Evolutionary conservation across 2,797 vertebrate species (phyloP), one percentile per base, ranked within the genome.

Genomic region (Sylvia borin): DNA sequence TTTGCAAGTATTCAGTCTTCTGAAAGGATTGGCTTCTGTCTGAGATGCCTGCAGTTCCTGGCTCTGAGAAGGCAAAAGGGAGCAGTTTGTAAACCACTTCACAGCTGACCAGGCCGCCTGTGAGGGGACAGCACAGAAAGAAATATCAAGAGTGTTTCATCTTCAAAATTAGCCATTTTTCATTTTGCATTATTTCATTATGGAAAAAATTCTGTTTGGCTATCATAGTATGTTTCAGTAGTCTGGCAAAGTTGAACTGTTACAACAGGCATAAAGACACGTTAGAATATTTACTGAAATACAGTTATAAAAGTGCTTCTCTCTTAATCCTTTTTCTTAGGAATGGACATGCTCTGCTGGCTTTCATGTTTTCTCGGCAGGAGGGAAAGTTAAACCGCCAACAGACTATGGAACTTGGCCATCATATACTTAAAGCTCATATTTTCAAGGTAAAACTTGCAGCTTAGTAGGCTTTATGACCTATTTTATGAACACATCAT

Each of bases 371-470:
- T 93, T 99, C 99, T 16, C 98, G 99, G 60, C 99, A 99, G 97
- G 99, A 99, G 94, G 99, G 99, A 82, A 99, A 99, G 95, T 97
- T 99, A 93, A 99, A 99, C 96, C 98, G 99, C 31, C 99, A 99
- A 77, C 99, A 99, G 96, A 99, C 99, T 25, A 99, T 99, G 99
- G 99, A 99, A 96, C 98, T 99, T 15, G 99, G 99, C 82, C 99
- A 99, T 92, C 99, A 99, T 95, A 99, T 99, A 93, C 98, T 99
- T 53, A 99, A 99, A 98, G 99, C 99, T 10, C 99, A 99, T 96
- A 99, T 99, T 97, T 99, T 99, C 96, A 99, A 99, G 99, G 99
- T 99, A 98, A 92, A 90, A 29, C 42, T n/a, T 47, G 32, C 16
- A 50, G 13, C 38, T 67, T 57, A 16, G 32, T 57, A 45, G 38